A percentile compares a stretch with the other conserved stretches of the same genome.
Evolutionary conservation across 2,113 vertebrate genomes (phyloP).

Genomic region (Hiodon tergisus): DNA sequence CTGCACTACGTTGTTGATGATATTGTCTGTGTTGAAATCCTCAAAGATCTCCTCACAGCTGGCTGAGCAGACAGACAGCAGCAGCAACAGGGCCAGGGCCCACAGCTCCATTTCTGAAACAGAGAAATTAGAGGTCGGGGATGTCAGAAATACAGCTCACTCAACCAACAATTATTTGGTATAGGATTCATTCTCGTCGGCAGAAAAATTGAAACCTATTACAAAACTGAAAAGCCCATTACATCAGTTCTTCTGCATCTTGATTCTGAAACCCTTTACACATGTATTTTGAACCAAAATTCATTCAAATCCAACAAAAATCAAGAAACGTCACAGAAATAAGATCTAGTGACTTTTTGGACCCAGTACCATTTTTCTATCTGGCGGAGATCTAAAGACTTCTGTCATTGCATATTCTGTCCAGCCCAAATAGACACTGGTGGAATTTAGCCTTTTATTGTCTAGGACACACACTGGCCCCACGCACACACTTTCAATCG

Average conservation of each 20-base stretch:
- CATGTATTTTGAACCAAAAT: background rate
- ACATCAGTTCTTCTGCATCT: too few species aligned
- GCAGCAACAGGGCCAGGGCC: constrained; percentile 49
- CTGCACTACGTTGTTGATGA: constrained; percentile 80
- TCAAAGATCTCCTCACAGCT: constrained; percentile 29
- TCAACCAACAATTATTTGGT: constrained; percentile 38
- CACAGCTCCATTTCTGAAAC: constrained; percentile 62
- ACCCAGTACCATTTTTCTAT: background rate
- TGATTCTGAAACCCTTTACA: too few species aligned
- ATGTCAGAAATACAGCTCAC: constrained; percentile 22
- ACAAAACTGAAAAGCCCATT: constrained; percentile 4
- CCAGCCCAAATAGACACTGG: background rate
- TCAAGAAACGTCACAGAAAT: constrained; percentile 2
- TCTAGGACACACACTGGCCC: constrained; percentile 10
- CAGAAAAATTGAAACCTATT: constrained; percentile 24
- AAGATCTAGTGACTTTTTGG: background rate
- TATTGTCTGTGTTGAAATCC: constrained; percentile 53
- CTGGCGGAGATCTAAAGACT: background rate
- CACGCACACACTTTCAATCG: background rate
- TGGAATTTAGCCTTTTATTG: background rate
- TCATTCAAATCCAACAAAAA: background rate
- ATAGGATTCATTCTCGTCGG: constrained; percentile 23
- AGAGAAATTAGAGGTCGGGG: background rate
- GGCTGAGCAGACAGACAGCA: constrained; percentile 34
- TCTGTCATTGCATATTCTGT: background rate